Conservation (phyloP, 1,140 invertebrate species). For the Xylocopa sonorina region DNA sequence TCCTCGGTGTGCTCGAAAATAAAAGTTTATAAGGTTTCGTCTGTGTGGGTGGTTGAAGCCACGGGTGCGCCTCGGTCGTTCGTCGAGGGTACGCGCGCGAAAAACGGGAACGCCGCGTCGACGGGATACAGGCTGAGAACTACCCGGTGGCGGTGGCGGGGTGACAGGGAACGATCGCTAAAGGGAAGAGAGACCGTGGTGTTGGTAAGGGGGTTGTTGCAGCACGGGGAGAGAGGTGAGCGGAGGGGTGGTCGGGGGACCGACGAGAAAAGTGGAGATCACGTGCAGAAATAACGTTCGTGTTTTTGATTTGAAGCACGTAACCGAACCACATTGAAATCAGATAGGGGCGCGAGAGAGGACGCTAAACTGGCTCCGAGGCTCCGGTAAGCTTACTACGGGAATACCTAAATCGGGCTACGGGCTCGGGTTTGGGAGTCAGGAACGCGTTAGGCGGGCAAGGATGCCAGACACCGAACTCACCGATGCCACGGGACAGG, state of each 20-base stretch:
- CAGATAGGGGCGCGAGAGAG: constrained; percentile 72
- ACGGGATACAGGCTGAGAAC: constrained; percentile 38
- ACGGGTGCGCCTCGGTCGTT: constrained; percentile 19
- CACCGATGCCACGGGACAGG: too few relatives aligned
- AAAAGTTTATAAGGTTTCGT: constrained; percentile 75
- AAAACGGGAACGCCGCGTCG: constrained; percentile 46
- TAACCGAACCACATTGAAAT: constrained; percentile 80
- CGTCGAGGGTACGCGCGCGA: constrained; percentile 25
- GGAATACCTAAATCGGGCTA: constrained; percentile 71
- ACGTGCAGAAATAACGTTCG: constrained; percentile 74
- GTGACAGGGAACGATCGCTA: constrained; percentile 31
- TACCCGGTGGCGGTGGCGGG: constrained; percentile 1
- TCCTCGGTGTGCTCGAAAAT: constrained; percentile 66
- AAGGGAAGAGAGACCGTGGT: neutral
- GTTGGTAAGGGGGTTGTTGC: neutral
- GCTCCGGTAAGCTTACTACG: constrained; percentile 64
- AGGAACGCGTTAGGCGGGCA: constrained; percentile 33
- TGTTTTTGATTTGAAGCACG: constrained; percentile 80
- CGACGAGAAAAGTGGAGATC: constrained; percentile 69
- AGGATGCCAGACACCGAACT: constrained; percentile 17
- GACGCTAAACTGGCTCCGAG: constrained; percentile 74
- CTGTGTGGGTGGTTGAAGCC: constrained; percentile 34
- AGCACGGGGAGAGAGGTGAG: neutral
- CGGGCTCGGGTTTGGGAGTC: neutral
- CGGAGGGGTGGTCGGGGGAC: neutral